Conservation (phyloP, 2,888 invertebrate species). For the Tanytarsus gracilentus region DNA sequence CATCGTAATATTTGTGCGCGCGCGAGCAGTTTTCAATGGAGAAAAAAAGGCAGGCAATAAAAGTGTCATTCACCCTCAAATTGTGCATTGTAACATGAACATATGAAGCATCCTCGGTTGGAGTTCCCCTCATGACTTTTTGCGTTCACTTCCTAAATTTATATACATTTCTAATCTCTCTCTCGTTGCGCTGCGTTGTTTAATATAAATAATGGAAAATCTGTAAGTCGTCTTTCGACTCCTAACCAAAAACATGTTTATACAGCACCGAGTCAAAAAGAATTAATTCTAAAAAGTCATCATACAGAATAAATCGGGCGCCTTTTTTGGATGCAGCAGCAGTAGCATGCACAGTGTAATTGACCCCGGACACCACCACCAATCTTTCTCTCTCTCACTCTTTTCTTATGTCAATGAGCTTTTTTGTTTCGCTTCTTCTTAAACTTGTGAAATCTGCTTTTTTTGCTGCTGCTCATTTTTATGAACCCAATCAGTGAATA, state of each 20-base stretch:
- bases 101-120: too few species aligned
- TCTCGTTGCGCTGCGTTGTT: too few species aligned
- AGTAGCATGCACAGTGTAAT: neutral
- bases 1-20: conserved; percentile 12
- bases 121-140: too few species aligned
- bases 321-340: neutral
- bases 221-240: too few species aligned
- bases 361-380: conserved; percentile 10
- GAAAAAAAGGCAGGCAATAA: conserved; percentile 22
- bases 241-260: too few species aligned
- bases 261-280: too few species aligned
- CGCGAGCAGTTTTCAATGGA: conserved; percentile 3
- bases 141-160: too few species aligned
- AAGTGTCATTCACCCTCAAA: conserved; percentile 27
- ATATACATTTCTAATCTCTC: too few species aligned
- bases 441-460: too few species aligned
- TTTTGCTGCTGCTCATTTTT: neutral
- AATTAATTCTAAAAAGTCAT: too few species aligned
- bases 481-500: neutral
- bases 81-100: conserved; percentile 16
- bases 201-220: too few species aligned
- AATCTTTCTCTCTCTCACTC: neutral
- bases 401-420: conserved; percentile 25
- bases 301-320: conserved; percentile 14
- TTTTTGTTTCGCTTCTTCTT: conserved; percentile 15